These are phyloP conservation scores for Laupala kohalensis DNA, from an alignment of 1,140 invertebrate species.

Conservation along the genomic window DNA sequence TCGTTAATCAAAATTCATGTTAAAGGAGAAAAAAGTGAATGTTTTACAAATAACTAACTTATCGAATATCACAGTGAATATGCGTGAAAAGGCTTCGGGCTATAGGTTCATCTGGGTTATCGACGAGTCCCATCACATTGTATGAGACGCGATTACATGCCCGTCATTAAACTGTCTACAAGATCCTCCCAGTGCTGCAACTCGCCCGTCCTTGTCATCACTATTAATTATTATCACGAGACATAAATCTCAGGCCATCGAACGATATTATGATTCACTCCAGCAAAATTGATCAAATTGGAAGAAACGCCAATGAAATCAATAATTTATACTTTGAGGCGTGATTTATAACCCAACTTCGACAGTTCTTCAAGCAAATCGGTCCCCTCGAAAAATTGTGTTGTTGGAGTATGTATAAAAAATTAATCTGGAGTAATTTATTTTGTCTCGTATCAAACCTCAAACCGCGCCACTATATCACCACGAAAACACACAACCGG, in stretches of 20 bases:
- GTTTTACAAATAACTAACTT: no score
- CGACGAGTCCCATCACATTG: not conserved
- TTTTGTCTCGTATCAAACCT: not conserved
- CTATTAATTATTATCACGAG: not conserved
- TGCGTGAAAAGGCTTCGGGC: no score
- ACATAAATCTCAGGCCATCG: not conserved
- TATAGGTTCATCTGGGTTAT: not conserved
- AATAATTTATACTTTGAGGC: not conserved
- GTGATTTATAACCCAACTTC: not conserved
- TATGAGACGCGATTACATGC: not conserved
- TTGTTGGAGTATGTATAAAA: not conserved
- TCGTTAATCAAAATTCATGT: no score
- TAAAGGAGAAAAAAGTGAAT: no score
- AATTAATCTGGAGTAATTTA: not conserved
- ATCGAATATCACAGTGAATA: no score
- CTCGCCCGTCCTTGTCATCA: not conserved
- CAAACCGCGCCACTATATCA: not conserved
- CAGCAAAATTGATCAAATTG: not conserved
- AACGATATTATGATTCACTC: not conserved
- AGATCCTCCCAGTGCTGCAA: not conserved
- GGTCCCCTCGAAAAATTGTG: not conserved
- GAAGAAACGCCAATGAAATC: not conserved
- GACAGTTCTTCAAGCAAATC: not conserved
- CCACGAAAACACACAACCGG: not conserved
- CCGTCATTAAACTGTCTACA: not conserved